phyloP scores from a whole-genome alignment of 2,888 invertebrate species.

The Tetranychus piercei region DNA sequence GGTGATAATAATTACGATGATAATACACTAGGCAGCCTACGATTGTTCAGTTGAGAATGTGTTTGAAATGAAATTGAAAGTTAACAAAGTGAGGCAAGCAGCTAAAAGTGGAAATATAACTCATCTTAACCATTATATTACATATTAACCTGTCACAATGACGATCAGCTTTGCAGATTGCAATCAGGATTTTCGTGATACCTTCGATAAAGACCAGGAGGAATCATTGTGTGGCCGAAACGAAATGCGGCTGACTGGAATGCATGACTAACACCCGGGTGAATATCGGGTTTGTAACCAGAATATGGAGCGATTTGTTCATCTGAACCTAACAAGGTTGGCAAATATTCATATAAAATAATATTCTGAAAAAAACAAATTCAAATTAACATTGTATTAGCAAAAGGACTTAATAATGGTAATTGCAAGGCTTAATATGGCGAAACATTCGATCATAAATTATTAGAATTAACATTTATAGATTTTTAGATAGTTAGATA shows the following conservation, averaged over 20 bases:
- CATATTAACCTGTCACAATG: too few relatives aligned
- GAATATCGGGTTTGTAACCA: slow-evolving; percentile 75
- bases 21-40: too few relatives aligned
- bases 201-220: slow-evolving; percentile 56
- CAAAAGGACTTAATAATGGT: neutral
- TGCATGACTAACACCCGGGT: slow-evolving; percentile 86
- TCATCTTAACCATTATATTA: too few relatives aligned
- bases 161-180: too few relatives aligned
- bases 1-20: too few relatives aligned
- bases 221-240: slow-evolving; percentile 86
- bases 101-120: too few relatives aligned
- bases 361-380: slow-evolving; percentile 50
- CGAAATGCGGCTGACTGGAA: slow-evolving; percentile 92
- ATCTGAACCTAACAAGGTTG: slow-evolving; percentile 50
- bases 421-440: too few relatives aligned
- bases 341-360: slow-evolving; percentile 85
- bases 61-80: too few relatives aligned
- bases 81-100: too few relatives aligned
- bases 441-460: too few relatives aligned
- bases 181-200: neutral
- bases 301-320: slow-evolving; percentile 28
- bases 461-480: neutral
- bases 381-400: neutral
- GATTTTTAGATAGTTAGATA: neutral
- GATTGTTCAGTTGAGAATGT: too few relatives aligned